Conservation (phyloP, 2,888 invertebrate genomes). For the Cremastinae sp. region DNA sequence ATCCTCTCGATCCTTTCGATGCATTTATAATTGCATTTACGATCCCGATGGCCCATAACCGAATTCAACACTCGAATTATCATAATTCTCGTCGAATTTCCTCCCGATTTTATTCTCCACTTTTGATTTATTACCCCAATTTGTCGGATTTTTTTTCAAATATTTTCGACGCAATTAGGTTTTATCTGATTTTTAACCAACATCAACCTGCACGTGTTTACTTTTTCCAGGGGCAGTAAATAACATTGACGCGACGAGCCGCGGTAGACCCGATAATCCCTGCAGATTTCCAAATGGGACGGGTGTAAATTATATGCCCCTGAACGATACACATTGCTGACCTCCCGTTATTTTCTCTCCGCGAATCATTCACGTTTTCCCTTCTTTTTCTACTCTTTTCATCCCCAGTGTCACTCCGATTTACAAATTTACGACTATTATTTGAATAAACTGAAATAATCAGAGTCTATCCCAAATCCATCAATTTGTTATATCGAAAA, state of each 20-base stretch:
- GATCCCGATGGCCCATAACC: background rate
- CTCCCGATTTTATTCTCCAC: too few relatives aligned
- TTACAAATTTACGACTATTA: too few relatives aligned
- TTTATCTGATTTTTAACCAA: slow-evolving; percentile 1
- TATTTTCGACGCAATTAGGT: too few relatives aligned
- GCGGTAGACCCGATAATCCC: slow-evolving; percentile 31
- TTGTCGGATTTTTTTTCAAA: too few relatives aligned
- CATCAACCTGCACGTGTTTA: background rate
- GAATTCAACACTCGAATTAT: background rate
- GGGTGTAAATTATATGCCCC: slow-evolving; percentile 19
- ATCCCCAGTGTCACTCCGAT: too few relatives aligned
- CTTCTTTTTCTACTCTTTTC: too few relatives aligned
- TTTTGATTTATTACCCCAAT: too few relatives aligned
- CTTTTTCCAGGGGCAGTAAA: slow-evolving; percentile 12
- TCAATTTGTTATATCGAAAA: too few relatives aligned
- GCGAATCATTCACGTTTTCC: too few relatives aligned
- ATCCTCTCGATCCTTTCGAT: background rate
- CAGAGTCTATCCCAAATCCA: too few relatives aligned
- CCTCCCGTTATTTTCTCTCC: too few relatives aligned
- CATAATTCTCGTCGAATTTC: background rate
- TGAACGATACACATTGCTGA: slow-evolving; percentile 18
- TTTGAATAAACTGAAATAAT: too few relatives aligned
- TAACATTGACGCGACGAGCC: slow-evolving; percentile 20
- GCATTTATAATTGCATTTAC: background rate
- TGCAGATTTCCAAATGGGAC: slow-evolving; percentile 11